Percentiles rank a stretch among this genome's conserved stretches.
Evolutionary conservation across 2,113 vertebrate genomes (phyloP).

Genomic region (Potamarius usumacintae): DNA sequence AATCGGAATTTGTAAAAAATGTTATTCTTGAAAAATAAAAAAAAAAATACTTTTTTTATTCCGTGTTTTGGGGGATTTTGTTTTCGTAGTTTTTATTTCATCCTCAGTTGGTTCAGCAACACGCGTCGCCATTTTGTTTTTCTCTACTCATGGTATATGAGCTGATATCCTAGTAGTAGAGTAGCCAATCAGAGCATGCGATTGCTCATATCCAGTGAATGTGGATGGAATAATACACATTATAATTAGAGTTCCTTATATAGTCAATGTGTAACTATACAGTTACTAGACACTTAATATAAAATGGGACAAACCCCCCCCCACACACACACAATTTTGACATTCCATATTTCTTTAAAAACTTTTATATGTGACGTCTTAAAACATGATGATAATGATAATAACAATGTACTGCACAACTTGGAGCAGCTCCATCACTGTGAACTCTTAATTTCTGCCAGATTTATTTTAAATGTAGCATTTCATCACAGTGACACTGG

Average conservation of each 20-base stretch:
- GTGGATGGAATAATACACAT: too few species aligned
- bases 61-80: too few species aligned
- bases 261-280: neutral
- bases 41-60: too few species aligned
- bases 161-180: too few species aligned
- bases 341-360: neutral
- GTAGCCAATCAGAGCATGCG: too few species aligned
- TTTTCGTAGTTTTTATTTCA: too few species aligned
- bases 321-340: neutral
- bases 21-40: too few species aligned
- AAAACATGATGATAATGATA: conserved; percentile 15
- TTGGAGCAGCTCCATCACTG: conserved; percentile 13
- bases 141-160: too few species aligned
- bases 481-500: conserved; percentile 1
- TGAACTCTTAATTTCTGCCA: neutral
- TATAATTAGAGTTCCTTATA: neutral
- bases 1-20: too few species aligned
- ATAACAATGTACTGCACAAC: neutral
- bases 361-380: neutral
- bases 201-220: too few species aligned
- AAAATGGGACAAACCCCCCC: neutral
- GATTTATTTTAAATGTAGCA: neutral
- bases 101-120: too few species aligned
- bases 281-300: conserved; percentile 4
- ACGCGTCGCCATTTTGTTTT: too few species aligned